Evolutionary conservation across 2,888 invertebrate genomes (phyloP).

Genomic region (Agrenia bidenticulata): DNA sequence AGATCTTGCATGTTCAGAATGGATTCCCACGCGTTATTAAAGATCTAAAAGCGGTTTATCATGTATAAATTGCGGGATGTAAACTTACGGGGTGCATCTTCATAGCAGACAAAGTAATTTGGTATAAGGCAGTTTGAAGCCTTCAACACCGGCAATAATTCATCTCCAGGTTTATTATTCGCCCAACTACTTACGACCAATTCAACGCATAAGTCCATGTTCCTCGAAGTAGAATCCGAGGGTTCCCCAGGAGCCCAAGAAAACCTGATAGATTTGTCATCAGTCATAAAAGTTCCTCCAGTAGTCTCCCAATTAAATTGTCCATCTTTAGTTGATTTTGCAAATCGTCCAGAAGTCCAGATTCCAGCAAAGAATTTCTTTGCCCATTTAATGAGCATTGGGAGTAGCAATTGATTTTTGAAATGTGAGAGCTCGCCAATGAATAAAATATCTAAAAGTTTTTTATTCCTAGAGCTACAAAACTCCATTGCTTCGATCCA

Average conservation of each 20-base stretch:
- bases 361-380: background rate
- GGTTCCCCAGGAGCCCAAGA: slow-evolving; percentile 1
- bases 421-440: background rate
- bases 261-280: background rate
- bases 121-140: background rate
- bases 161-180: background rate
- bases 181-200: background rate
- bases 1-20: no score
- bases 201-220: background rate
- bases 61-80: no score
- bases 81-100: slow-evolving; percentile 11
- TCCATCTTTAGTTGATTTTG: background rate
- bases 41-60: no score
- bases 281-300: background rate
- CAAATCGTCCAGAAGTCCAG: slow-evolving; percentile 3
- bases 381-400: background rate
- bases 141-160: background rate
- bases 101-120: slow-evolving; percentile 11
- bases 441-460: background rate
- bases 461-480: background rate
- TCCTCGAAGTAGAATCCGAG: background rate
- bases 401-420: background rate
- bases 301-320: slow-evolving; percentile 7
- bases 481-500: slow-evolving; percentile 1
- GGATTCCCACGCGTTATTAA: no score